phyloP scores from a whole-genome alignment of 2,113 vertebrate genomes.

The Myiozetetes cayanensis region DNA sequence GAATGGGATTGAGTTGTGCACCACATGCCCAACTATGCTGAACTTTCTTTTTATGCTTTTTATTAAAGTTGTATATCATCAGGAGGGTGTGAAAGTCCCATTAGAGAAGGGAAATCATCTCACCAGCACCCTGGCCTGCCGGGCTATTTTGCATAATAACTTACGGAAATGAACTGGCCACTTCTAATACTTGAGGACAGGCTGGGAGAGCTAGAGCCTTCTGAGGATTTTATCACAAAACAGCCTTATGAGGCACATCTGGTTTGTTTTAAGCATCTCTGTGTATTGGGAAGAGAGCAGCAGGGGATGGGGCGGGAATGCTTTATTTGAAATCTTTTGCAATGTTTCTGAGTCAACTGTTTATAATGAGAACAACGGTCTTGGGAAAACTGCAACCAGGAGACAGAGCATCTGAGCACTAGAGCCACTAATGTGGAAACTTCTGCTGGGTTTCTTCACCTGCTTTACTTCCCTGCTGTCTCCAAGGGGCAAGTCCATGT shows the following conservation, averaged over 20 bases:
- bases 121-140: background rate
- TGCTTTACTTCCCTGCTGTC: background rate
- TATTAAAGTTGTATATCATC: conserved; percentile 79
- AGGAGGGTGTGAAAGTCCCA: conserved; percentile 42
- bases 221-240: conserved; percentile 1
- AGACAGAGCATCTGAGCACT: conserved; percentile 27
- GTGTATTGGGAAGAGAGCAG: conserved; percentile 33
- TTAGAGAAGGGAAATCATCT: conserved; percentile 9
- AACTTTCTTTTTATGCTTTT: conserved; percentile 66
- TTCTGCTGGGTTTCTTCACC: background rate
- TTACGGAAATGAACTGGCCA: conserved; percentile 45
- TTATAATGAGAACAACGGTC: conserved; percentile 51
- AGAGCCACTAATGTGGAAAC: conserved; percentile 26
- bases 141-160: conserved; percentile 31
- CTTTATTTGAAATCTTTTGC: conserved; percentile 53
- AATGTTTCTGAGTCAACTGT: conserved; percentile 28
- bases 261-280: conserved; percentile 62
- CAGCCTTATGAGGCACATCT: conserved; percentile 48
- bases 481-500: background rate
- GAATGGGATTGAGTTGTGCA: background rate
- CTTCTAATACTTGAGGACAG: background rate
- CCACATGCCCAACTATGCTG: conserved; percentile 27
- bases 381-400: conserved; percentile 52
- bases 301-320: conserved; percentile 24
- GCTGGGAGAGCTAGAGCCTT: conserved; percentile 12